phyloP scores from a whole-genome alignment of 2,888 invertebrate genomes.

The Eremobia ochroleuca region DNA sequence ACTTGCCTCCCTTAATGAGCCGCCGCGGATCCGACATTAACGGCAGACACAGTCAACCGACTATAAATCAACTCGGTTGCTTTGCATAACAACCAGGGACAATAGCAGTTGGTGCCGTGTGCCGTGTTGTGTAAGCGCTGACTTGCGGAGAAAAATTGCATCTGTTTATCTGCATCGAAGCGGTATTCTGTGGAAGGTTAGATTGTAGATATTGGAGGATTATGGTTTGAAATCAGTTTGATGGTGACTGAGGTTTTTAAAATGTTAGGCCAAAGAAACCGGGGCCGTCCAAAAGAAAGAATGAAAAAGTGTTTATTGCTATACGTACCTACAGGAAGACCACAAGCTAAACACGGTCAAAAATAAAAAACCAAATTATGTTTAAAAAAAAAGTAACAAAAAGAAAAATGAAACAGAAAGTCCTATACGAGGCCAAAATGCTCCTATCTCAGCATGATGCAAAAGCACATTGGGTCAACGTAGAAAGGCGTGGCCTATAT shows the following conservation, averaged over 20 bases:
- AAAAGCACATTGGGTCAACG: too few relatives aligned
- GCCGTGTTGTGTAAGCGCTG: constrained; percentile 47
- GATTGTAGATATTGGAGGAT: background rate
- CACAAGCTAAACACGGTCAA: too few relatives aligned
- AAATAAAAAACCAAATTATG: too few relatives aligned
- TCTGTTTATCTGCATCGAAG: constrained; percentile 29
- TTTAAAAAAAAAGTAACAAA: too few relatives aligned
- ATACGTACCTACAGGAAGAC: too few relatives aligned
- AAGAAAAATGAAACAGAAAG: too few relatives aligned
- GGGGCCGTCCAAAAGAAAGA: background rate
- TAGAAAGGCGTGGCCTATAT: too few relatives aligned
- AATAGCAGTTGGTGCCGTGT: constrained; percentile 50
- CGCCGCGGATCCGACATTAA: constrained; percentile 50
- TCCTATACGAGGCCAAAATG: too few relatives aligned
- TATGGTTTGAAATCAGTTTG: background rate
- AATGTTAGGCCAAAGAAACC: background rate
- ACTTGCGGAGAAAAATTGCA: constrained; percentile 49
- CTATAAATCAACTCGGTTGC: constrained; percentile 58
- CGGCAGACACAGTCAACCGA: constrained; percentile 45
- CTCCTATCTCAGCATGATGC: too few relatives aligned
- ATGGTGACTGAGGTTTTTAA: background rate
- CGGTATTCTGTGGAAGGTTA: background rate
- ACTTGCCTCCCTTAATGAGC: constrained; percentile 53
- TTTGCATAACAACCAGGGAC: constrained; percentile 60
- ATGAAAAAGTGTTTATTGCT: too few relatives aligned